Base-by-base conservation (phyloP, 1,140 invertebrate genomes). In the Tetramorium parvispinum region DNA sequence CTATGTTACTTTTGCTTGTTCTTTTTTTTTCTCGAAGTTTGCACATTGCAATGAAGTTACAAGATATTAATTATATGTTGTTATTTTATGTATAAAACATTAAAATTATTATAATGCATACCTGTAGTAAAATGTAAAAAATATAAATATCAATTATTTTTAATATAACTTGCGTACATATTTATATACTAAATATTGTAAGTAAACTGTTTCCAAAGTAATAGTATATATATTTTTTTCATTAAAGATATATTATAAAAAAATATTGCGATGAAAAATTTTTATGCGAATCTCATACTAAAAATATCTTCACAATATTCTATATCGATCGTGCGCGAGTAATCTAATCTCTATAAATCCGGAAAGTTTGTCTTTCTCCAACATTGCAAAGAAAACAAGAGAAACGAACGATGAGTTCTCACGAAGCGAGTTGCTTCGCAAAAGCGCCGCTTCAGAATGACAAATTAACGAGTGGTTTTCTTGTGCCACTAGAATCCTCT, bases 381-480 rank as follows among this genome's bases (percentile, higher is more conserved):
- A 21, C 65, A 73, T 43, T 10, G 53, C 53, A 53, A 70, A 53
- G 57, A 75, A 75, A 79, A 88, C 85, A 63, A 71, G 77, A 68
- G 37, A 16, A 59, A 61, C 18, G 68, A 32, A 27, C 37, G 85
- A 75, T 27, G 57, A 79, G 81, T 81, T 73, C 53, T 89, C 82
- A 46, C 70, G 59, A 53, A 68, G 46, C 61, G 49, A 53, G 40
- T 53, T 55, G 70, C 65, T 81, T 79, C 53, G 73, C 57, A 21
- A 66, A 16, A 55, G 49, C 59, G 61, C 68, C 43, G 61, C 46
- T 32, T n/a, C 51, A 68, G 59, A 78, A 91, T 93, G 92, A 93
- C 91, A 93, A 93, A 93, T 93, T 92, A 92, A 92, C 89, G 87
- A 91, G 86, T 73, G 91, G 89, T 92, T 86, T 83, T 89, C 87